A percentile compares a stretch with the other conserved stretches of the same genome.
Evolutionary conservation across 2,797 vertebrate species (phyloP).

Genomic region (Smutsia gigantea): DNA sequence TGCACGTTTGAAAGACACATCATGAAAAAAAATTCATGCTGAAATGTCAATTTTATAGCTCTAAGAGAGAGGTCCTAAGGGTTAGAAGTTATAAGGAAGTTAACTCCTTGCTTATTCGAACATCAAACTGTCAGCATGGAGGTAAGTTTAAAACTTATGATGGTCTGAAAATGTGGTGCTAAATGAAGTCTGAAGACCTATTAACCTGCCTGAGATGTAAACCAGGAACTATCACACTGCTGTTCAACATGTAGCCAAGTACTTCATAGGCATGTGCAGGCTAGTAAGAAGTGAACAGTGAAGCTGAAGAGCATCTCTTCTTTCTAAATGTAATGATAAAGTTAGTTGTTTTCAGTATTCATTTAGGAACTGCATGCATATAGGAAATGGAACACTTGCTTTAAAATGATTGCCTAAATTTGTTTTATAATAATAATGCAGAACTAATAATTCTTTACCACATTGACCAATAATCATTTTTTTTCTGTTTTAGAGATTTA

Average conservation of each 20-base stretch:
- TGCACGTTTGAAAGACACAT: constrained; percentile 67
- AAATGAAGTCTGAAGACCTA: constrained; percentile 83
- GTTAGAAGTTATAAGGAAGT: constrained; percentile 84
- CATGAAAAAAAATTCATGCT: constrained; percentile 59
- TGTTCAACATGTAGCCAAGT: constrained; percentile 49
- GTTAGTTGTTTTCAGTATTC: background rate
- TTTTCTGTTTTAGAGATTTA: background rate
- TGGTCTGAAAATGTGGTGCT: constrained; percentile 75
- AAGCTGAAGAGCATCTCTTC: constrained; percentile 30
- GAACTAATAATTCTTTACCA: background rate
- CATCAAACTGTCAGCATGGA: constrained; percentile 85
- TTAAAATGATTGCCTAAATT: background rate
- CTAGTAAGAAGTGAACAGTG: background rate
- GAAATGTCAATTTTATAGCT: constrained; percentile 79
- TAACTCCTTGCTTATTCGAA: constrained; percentile 83
- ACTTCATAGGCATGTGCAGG: background rate
- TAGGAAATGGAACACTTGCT: background rate
- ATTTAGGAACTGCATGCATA: background rate
- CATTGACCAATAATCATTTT: background rate
- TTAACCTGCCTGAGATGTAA: constrained; percentile 78
- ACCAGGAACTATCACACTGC: constrained; percentile 49
- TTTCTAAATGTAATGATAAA: background rate
- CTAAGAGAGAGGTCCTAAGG: constrained; percentile 73
- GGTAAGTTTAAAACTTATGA: constrained; percentile 77
- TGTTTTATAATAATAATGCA: background rate